Percentiles rank a stretch among this genome's conserved stretches.
Evolutionary conservation across 2,797 vertebrate genomes (phyloP).

Genomic region (Sebastes iracundus): DNA sequence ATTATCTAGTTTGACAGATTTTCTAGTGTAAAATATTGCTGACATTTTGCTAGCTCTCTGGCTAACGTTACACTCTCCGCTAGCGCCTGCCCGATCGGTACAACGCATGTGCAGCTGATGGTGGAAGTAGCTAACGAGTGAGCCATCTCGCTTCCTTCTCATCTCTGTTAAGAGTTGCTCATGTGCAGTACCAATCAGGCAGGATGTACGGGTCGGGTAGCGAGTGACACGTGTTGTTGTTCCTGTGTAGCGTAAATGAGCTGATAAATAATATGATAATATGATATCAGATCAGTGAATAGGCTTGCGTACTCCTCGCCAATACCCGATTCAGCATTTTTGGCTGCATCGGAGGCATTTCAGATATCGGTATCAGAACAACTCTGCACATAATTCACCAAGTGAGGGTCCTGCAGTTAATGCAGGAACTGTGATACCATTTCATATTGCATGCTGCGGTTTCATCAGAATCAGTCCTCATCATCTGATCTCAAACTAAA

Average conservation of each 20-base stretch:
- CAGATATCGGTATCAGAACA: not conserved
- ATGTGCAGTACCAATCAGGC: not conserved
- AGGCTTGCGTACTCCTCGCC: no score
- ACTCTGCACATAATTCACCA: not conserved
- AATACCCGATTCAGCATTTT: not conserved
- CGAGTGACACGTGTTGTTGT: not conserved
- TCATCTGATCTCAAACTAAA: slow-evolving; percentile 1
- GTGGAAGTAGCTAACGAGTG: not conserved
- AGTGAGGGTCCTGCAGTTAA: not conserved
- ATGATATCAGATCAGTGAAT: not conserved
- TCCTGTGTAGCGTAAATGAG: not conserved
- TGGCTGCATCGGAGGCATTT: not conserved
- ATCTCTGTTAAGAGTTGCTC: not conserved
- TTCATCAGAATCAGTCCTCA: not conserved
- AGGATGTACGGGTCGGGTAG: not conserved
- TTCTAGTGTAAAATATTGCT: not conserved
- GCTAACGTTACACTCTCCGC: not conserved
- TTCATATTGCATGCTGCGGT: not conserved
- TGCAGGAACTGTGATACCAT: not conserved
- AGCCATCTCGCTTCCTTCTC: not conserved
- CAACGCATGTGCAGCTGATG: not conserved
- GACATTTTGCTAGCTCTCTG: no score
- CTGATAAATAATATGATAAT: not conserved
- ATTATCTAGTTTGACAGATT: not conserved
- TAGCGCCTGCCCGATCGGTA: not conserved